Evolutionary conservation across 2,888 invertebrate genomes (phyloP).

Genomic region (Euzetes globulus): DNA sequence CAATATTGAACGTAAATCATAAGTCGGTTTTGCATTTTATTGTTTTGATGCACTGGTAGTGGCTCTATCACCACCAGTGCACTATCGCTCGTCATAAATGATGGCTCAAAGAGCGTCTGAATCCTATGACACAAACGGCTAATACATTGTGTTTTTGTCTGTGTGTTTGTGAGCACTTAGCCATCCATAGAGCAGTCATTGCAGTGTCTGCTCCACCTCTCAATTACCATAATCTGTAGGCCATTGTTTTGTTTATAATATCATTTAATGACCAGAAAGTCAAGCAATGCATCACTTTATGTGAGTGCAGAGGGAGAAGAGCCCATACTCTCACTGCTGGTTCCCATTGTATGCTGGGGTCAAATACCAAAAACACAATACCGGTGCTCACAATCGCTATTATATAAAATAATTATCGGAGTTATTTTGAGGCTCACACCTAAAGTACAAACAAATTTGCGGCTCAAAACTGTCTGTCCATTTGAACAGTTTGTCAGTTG

Average conservation of each 20-base stretch:
- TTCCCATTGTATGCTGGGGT: background rate
- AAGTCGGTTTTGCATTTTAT: slow-evolving; percentile 15
- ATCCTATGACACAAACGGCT: background rate
- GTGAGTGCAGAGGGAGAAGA: background rate
- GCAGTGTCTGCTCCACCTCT: slow-evolving; percentile 17
- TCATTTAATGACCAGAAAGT: slow-evolving; percentile 22
- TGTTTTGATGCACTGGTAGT: background rate
- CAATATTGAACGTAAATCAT: slow-evolving; percentile 22
- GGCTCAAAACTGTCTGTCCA: background rate
- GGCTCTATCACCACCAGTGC: background rate
- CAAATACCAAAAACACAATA: slow-evolving; percentile 6
- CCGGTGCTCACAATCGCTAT: background rate
- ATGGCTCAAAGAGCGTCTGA: background rate
- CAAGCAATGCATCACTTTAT: slow-evolving; percentile 16
- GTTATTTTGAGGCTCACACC: background rate
- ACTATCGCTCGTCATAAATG: background rate
- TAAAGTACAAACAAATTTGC: background rate
- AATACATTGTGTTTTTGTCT: background rate
- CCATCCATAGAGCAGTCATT: slow-evolving; percentile 1
- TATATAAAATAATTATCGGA: background rate
- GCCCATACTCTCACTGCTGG: background rate
- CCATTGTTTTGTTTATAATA: slow-evolving; percentile 13
- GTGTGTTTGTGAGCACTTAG: background rate
- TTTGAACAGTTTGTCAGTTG: background rate
- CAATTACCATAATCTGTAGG: slow-evolving; percentile 19